Evolutionary conservation across 2,888 invertebrate genomes (phyloP).

Genomic region (Rotaria socialis): DNA sequence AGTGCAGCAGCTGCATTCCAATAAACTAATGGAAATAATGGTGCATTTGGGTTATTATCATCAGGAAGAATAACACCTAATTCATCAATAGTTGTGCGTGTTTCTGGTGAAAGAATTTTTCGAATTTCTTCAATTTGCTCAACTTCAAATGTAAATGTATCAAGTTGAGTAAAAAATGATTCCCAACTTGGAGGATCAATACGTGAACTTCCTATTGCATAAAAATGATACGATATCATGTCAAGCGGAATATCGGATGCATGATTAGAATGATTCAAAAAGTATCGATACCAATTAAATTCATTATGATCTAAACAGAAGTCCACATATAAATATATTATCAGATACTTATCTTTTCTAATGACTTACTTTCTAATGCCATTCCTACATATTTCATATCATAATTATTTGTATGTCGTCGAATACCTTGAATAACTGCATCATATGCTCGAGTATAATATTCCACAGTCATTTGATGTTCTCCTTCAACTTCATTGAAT

Average conservation of each 20-base stretch:
- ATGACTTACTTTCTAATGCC: not conserved
- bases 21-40: conserved; percentile 18
- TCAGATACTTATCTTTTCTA: too few species aligned
- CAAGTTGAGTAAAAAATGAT: not conserved
- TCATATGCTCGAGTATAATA: conserved; percentile 23
- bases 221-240: conserved; percentile 14
- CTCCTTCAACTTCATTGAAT: conserved; percentile 17
- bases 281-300: not conserved
- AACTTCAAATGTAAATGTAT: not conserved
- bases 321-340: too few species aligned
- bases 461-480: conserved; percentile 20
- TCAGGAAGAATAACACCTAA: conserved; percentile 6
- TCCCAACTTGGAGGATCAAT: not conserved
- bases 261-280: conserved; percentile 30
- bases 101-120: conserved; percentile 1
- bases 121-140: conserved; percentile 21
- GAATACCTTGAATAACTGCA: conserved; percentile 2
- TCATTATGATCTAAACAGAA: not conserved
- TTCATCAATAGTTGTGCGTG: conserved; percentile 24
- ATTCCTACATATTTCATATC: conserved; percentile 10
- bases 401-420: not conserved
- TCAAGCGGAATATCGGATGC: conserved; percentile 18
- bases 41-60: conserved; percentile 29
- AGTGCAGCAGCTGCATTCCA: conserved; percentile 35
- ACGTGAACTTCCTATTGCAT: not conserved